Percentiles rank a stretch among this genome's conserved stretches.
Evolutionary conservation across 2,113 vertebrate genomes (phyloP).

Genomic region (Cyanoramphus novaezelandiae): DNA sequence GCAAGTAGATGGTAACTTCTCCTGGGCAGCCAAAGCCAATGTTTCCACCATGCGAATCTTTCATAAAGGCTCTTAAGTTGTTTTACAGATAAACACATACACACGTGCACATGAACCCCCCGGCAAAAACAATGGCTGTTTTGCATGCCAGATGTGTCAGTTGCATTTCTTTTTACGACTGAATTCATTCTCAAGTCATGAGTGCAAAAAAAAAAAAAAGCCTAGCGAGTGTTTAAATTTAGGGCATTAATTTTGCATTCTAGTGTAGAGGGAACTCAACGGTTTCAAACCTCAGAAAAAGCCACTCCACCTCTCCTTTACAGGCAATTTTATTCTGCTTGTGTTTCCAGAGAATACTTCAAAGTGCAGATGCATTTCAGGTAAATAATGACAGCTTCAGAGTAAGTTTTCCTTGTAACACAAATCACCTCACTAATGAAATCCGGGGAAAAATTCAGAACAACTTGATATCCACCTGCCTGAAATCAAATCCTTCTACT

Average conservation of each 20-base stretch:
- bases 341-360: slow-evolving; percentile 40
- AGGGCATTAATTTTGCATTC: slow-evolving; percentile 47
- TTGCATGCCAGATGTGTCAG: slow-evolving; percentile 57
- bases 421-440: slow-evolving; percentile 38
- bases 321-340: slow-evolving; percentile 51
- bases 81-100: slow-evolving; percentile 23
- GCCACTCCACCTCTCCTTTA: slow-evolving; percentile 28
- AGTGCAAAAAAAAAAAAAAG: neutral
- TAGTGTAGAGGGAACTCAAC: neutral
- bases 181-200: slow-evolving; percentile 35
- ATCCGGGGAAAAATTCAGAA: slow-evolving; percentile 17
- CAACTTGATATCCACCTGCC: slow-evolving; percentile 11
- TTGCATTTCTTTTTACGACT: slow-evolving; percentile 42
- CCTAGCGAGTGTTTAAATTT: slow-evolving; percentile 26
- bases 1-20: neutral
- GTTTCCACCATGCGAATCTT: accelerated
- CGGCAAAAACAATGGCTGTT: slow-evolving; percentile 50
- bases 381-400: slow-evolving; percentile 39
- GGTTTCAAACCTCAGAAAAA: slow-evolving; percentile 16
- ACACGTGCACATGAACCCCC: neutral
- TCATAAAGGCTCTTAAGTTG: neutral
- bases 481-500: slow-evolving; percentile 30
- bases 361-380: slow-evolving; percentile 44
- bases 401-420: slow-evolving; percentile 41
- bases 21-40: neutral